Percentiles rank a stretch among this genome's conserved stretches.
Evolutionary conservation across 1,140 invertebrate genomes (phyloP).

Genomic region (Holcopasites calliopsidis): DNA sequence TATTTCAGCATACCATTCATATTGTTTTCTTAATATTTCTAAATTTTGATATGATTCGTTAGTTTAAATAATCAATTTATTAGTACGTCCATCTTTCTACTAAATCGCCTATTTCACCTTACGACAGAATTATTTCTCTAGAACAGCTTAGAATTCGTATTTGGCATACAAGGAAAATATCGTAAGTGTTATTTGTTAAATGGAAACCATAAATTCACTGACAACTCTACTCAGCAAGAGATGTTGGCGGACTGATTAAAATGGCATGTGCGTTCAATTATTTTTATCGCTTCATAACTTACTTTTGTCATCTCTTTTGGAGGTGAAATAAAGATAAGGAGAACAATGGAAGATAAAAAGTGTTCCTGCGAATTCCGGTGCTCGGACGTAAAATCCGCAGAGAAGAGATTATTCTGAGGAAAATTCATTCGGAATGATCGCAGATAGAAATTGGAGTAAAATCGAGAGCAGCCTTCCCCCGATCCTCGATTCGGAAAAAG

Average conservation of each 20-base stretch:
- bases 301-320: not conserved
- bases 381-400: too few relatives aligned
- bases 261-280: not conserved
- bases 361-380: not conserved
- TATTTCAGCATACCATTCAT: not conserved
- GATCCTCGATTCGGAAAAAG: slow-evolving; percentile 10
- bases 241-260: not conserved
- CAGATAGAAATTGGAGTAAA: not conserved
- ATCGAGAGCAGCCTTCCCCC: not conserved
- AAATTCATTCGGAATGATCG: not conserved
- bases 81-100: too few relatives aligned
- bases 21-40: not conserved
- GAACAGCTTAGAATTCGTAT: not conserved
- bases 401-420: too few relatives aligned
- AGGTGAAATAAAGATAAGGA: not conserved
- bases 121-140: not conserved
- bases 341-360: not conserved
- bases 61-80: too few relatives aligned
- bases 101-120: not conserved
- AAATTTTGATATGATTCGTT: too few relatives aligned
- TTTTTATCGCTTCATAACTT: not conserved
- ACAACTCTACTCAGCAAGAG: not conserved
- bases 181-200: not conserved
- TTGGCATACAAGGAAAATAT: not conserved
- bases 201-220: too few relatives aligned